Percentiles rank a stretch among this genome's conserved stretches.
phyloP scores from a whole-genome alignment of 2,797 vertebrate species.

The Pantherophis alleghaniensis region DNA sequence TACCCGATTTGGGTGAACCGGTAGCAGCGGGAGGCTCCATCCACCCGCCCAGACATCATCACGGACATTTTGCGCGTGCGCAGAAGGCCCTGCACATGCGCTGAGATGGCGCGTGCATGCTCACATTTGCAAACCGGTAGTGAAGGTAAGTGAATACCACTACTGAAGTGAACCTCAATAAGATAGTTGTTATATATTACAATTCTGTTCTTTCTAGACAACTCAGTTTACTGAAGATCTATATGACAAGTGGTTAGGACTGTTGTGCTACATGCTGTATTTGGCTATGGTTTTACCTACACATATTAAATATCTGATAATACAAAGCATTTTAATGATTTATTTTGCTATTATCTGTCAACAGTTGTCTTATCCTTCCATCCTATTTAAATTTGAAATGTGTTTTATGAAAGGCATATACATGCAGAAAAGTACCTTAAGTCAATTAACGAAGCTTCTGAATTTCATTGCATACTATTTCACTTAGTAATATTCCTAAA shows the following conservation, averaged over 20 bases:
- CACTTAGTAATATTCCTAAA: background rate
- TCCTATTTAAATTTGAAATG: background rate
- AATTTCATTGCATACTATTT: background rate
- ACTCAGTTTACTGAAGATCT: background rate
- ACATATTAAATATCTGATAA: background rate
- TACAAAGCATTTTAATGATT: background rate
- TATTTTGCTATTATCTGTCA: background rate
- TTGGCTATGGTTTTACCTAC: background rate
- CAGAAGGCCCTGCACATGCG: too few relatives aligned
- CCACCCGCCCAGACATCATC: too few relatives aligned
- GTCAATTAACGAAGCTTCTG: background rate
- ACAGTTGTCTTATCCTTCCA: background rate
- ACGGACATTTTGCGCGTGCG: rapidly evolving
- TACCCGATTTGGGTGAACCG: too few relatives aligned
- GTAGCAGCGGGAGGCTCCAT: too few relatives aligned
- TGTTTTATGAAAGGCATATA: background rate
- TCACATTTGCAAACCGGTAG: too few relatives aligned
- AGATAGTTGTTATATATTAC: background rate
- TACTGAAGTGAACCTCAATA: background rate
- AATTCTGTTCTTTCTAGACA: background rate
- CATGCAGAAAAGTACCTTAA: background rate
- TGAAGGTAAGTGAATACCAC: too few relatives aligned
- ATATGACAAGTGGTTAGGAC: background rate
- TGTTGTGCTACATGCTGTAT: background rate
- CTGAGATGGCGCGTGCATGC: rapidly evolving